A percentile compares a stretch with the other conserved stretches of the same genome.
Evolutionary conservation across 2,888 invertebrate species (phyloP).

Genomic region (Geotrupes spiniger): DNA sequence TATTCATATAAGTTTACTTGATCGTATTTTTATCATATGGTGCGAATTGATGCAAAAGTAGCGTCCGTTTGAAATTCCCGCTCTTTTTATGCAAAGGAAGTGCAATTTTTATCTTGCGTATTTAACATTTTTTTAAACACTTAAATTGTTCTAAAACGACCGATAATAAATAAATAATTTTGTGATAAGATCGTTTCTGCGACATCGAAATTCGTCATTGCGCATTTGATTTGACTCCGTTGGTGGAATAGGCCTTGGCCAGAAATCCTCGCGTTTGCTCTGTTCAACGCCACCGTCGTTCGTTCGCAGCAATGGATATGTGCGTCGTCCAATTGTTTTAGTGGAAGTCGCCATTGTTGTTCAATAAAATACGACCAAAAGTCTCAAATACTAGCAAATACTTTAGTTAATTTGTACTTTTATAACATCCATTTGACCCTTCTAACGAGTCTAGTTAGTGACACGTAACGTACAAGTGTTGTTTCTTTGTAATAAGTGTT

Average conservation of each 20-base stretch:
- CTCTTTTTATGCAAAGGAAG: not conserved
- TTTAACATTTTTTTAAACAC: too few species aligned
- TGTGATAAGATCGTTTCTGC: too few species aligned
- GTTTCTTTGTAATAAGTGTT: slow-evolving; percentile 38
- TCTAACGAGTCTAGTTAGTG: slow-evolving; percentile 17
- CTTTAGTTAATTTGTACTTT: slow-evolving; percentile 6
- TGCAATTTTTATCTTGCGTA: not conserved
- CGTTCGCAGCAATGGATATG: slow-evolving; percentile 38
- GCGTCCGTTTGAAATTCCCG: slow-evolving; percentile 1
- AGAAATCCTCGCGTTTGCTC: slow-evolving; percentile 43
- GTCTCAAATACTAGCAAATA: slow-evolving; percentile 16
- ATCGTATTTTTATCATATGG: too few species aligned
- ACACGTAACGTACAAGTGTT: slow-evolving; percentile 29
- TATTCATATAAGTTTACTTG: too few species aligned
- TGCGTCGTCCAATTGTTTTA: slow-evolving; percentile 49
- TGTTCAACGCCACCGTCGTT: slow-evolving; percentile 40
- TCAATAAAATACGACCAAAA: slow-evolving; percentile 41
- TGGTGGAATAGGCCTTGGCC: slow-evolving; percentile 33
- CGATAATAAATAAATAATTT: too few species aligned
- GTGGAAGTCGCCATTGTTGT: slow-evolving; percentile 51
- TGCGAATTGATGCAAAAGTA: too few species aligned
- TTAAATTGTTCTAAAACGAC: too few species aligned
- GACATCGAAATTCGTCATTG: too few species aligned
- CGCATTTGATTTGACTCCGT: slow-evolving; percentile 17
- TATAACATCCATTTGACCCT: slow-evolving; percentile 1